Percentiles rank a stretch among this genome's conserved stretches.
Evolutionary conservation across 2,888 invertebrate species (phyloP).

Genomic region (Drosophila robusta): DNA sequence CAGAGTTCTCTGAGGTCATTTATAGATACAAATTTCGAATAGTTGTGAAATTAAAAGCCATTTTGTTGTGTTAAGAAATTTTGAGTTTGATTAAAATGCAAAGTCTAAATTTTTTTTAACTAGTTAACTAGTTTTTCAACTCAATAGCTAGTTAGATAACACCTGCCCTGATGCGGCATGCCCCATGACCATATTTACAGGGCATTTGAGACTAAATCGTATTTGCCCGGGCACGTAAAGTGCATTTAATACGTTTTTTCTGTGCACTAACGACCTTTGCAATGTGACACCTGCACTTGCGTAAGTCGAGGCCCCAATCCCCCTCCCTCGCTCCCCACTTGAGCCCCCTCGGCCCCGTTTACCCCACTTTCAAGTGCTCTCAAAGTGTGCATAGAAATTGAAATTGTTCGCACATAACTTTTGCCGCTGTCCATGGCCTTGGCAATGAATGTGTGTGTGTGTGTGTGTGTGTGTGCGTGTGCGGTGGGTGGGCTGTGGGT

Average conservation of each 20-base stretch:
- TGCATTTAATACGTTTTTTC: conserved; percentile 41
- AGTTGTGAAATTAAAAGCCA: too few species aligned
- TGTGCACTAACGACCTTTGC: conserved; percentile 41
- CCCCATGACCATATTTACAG: neutral
- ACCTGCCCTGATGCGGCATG: neutral
- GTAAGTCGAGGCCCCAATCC: neutral
- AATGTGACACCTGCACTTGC: conserved; percentile 47
- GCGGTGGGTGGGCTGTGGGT: neutral
- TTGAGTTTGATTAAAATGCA: too few species aligned
- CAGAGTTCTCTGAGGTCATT: neutral
- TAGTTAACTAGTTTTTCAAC: too few species aligned
- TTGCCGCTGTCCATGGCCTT: conserved; percentile 60
- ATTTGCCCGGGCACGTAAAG: conserved; percentile 32
- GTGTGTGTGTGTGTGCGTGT: conserved; percentile 1
- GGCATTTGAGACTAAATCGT: conserved; percentile 6
- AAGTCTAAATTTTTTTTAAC: too few species aligned
- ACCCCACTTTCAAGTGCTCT: neutral
- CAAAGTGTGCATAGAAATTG: conserved; percentile 42
- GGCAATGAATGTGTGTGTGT: conserved; percentile 63
- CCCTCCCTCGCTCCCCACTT: neutral
- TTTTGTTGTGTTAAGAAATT: too few species aligned
- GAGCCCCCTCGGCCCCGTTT: neutral
- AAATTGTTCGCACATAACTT: conserved; percentile 32
- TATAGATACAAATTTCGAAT: too few species aligned
- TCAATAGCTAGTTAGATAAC: neutral